Conservation (phyloP, 2,888 invertebrate genomes). For the Trissolcus brochymenae region DNA sequence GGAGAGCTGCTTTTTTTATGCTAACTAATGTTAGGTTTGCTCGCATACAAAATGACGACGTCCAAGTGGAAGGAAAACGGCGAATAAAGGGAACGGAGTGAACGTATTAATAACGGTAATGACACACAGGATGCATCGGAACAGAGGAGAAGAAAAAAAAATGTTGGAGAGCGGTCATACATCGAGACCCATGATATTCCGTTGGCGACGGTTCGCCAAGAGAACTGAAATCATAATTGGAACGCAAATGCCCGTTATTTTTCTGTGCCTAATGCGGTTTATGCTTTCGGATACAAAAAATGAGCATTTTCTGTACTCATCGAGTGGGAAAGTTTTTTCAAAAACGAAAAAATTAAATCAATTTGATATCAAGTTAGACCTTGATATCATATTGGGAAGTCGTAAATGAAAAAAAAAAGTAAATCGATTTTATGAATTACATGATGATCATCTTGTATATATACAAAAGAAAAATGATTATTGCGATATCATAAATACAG, state of each 20-base stretch:
- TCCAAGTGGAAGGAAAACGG: slow-evolving; percentile 7
- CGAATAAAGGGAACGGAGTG: slow-evolving; percentile 14
- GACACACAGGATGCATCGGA: slow-evolving; percentile 42
- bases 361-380: no score
- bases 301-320: no score
- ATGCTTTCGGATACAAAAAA: slow-evolving; percentile 1
- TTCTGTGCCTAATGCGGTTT: not conserved
- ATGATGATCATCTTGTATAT: no score
- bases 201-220: slow-evolving; percentile 27
- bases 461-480: not conserved
- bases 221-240: slow-evolving; percentile 29
- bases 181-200: slow-evolving; percentile 31
- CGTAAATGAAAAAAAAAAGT: no score
- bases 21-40: slow-evolving; percentile 15
- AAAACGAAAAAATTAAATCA: no score
- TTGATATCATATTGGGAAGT: no score
- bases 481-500: slow-evolving; percentile 7
- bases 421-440: no score
- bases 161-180: slow-evolving; percentile 11
- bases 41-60: slow-evolving; percentile 7
- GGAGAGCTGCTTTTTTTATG: not conserved
- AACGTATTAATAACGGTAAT: slow-evolving; percentile 43
- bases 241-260: slow-evolving; percentile 45
- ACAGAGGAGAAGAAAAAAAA: slow-evolving; percentile 19
- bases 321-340: no score